Conservation (phyloP, 2,888 invertebrate species). For the Leucophenga montana region DNA sequence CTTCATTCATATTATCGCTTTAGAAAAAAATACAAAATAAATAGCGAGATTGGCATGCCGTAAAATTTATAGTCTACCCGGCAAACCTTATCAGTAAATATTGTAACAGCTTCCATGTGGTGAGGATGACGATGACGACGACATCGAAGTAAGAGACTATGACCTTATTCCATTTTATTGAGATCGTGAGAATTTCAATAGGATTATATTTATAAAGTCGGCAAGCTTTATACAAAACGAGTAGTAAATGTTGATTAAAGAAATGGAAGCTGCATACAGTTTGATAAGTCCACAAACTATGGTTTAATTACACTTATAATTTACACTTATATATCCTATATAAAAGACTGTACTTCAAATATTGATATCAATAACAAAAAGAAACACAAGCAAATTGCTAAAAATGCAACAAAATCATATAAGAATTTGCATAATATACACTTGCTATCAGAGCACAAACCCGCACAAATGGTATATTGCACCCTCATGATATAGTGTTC, state of each 20-base stretch:
- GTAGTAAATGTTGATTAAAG: no score
- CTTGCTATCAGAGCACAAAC: constrained; percentile 40
- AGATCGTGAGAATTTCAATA: constrained; percentile 23
- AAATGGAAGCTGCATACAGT: no score
- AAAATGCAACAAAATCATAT: no score
- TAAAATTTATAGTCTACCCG: no score
- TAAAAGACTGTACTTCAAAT: not conserved
- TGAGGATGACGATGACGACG: not conserved
- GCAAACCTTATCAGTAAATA: not conserved
- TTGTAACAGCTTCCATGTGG: not conserved
- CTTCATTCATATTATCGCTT: not conserved
- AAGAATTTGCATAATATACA: no score
- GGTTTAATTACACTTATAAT: no score
- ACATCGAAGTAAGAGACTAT: not conserved
- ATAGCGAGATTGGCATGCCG: no score
- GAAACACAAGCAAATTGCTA: no score
- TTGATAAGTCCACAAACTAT: no score
- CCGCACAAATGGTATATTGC: constrained; percentile 30
- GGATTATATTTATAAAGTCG: constrained; percentile 4
- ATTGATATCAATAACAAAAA: no score
- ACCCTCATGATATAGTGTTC: not conserved
- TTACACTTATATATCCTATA: not conserved
- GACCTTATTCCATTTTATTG: constrained; percentile 23
- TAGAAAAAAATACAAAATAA: no score
- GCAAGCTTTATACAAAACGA: not conserved